These are phyloP conservation scores for Prosapia bicincta DNA, from an alignment of 2,888 invertebrate genomes.

Conservation along the genomic window DNA sequence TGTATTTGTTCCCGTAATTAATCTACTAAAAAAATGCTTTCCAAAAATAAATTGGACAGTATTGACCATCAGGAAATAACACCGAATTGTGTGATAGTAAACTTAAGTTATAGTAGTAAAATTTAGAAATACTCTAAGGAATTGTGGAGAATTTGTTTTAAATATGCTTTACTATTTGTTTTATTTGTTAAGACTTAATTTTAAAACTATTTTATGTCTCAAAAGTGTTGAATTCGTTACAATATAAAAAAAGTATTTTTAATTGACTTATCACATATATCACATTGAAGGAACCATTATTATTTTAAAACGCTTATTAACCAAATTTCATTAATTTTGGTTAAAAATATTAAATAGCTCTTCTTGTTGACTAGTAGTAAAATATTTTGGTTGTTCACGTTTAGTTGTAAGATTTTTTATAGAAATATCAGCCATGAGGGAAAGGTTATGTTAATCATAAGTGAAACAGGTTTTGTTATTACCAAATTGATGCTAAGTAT, in stretches of 20 bases:
- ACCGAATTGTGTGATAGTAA: background rate
- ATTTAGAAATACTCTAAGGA: slow-evolving; percentile 19
- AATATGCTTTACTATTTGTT: slow-evolving; percentile 18
- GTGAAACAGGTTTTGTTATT: slow-evolving; percentile 5
- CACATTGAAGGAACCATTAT: slow-evolving; percentile 12
- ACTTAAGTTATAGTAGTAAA: slow-evolving; percentile 3
- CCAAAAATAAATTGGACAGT: background rate
- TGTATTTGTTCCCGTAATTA: background rate
- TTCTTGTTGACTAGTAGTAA: slow-evolving; percentile 24
- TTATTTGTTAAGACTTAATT: slow-evolving; percentile 14
- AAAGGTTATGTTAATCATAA: slow-evolving; percentile 12
- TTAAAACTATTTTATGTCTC: slow-evolving; percentile 19
- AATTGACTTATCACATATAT: slow-evolving; percentile 17
- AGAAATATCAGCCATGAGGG: background rate
- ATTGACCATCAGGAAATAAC: background rate
- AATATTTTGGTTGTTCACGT: slow-evolving; percentile 15
- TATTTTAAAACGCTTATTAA: slow-evolving; percentile 23
- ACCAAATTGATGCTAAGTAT: background rate
- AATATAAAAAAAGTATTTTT: slow-evolving; percentile 11
- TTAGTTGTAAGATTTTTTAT: slow-evolving; percentile 4
- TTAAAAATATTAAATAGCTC: slow-evolving; percentile 11
- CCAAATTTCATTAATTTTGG: slow-evolving; percentile 24
- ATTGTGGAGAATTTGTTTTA: slow-evolving; percentile 1
- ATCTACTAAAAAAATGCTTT: background rate
- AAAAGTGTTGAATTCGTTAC: slow-evolving; percentile 5